Conservation (phyloP, 2,797 vertebrate genomes). For the Acanthiza pusilla region DNA sequence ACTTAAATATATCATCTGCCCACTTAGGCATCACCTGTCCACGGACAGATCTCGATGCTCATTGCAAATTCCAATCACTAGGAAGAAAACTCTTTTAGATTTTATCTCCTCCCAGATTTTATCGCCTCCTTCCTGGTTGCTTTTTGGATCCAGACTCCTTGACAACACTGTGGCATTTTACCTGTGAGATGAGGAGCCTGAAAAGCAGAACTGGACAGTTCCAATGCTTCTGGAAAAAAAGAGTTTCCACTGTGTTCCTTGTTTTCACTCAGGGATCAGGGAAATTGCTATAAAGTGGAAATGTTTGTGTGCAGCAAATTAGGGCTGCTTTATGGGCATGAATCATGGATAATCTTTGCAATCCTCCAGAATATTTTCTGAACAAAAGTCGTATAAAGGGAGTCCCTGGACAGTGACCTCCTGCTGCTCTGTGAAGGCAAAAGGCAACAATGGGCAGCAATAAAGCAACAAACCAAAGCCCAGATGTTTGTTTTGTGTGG, state of each 20-base stretch:
- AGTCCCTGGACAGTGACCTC: not conserved
- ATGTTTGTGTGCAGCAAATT: not conserved
- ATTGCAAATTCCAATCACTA: not conserved
- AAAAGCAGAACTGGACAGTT: not conserved
- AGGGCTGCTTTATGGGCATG: not conserved
- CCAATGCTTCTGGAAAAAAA: not conserved
- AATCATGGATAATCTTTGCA: slow-evolving; percentile 9
- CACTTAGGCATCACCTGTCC: not conserved
- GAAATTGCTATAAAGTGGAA: slow-evolving; percentile 17
- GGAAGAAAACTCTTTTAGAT: not conserved
- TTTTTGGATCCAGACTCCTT: not conserved
- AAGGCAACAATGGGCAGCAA: not conserved
- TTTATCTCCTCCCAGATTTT: not conserved
- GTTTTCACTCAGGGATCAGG: not conserved
- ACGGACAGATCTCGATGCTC: not conserved
- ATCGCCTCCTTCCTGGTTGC: not conserved
- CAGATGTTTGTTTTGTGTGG: not conserved
- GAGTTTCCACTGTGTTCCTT: not conserved
- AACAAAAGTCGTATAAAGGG: not conserved
- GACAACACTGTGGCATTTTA: not conserved
- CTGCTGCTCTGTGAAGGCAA: not conserved
- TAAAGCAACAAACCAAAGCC: not conserved
- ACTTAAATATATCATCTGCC: not conserved
- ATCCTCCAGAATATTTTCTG: not conserved
- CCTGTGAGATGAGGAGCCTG: not conserved